Evolutionary conservation across 2,888 invertebrate species (phyloP).

Genomic region (Tricholauxania praeusta): DNA sequence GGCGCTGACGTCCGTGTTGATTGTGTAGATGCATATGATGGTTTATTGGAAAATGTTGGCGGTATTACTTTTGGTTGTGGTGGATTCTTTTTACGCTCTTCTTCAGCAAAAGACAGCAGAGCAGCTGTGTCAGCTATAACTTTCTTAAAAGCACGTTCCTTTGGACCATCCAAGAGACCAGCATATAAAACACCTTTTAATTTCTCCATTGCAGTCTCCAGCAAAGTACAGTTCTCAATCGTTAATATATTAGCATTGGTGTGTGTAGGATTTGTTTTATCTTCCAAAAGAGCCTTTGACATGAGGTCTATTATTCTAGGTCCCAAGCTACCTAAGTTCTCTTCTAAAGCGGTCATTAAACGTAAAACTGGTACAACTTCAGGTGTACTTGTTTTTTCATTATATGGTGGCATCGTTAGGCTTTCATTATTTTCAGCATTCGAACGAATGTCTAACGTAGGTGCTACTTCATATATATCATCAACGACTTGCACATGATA

Average conservation of each 20-base stretch:
- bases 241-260: slow-evolving; percentile 78
- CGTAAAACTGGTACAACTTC: slow-evolving; percentile 77
- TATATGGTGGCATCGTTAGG: not conserved
- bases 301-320: slow-evolving; percentile 79
- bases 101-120: slow-evolving; percentile 72
- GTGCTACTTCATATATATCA: slow-evolving; percentile 30
- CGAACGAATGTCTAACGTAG: not conserved
- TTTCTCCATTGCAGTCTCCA: slow-evolving; percentile 64
- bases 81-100: slow-evolving; percentile 64
- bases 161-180: slow-evolving; percentile 71
- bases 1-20: not conserved
- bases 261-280: slow-evolving; percentile 71
- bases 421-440: not conserved
- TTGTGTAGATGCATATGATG: not conserved
- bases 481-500: slow-evolving; percentile 75
- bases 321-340: slow-evolving; percentile 83
- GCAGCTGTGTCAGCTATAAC: slow-evolving; percentile 75
- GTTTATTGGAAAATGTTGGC: slow-evolving; percentile 11
- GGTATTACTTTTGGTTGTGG: slow-evolving; percentile 48
- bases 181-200: slow-evolving; percentile 75
- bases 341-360: slow-evolving; percentile 82
- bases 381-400: slow-evolving; percentile 44
- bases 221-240: slow-evolving; percentile 74
- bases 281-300: slow-evolving; percentile 56
- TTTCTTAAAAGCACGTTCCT: slow-evolving; percentile 76